These are phyloP conservation scores for Corydoras sp. DNA, from an alignment of 2,113 vertebrate genomes.

Conservation along the genomic window DNA sequence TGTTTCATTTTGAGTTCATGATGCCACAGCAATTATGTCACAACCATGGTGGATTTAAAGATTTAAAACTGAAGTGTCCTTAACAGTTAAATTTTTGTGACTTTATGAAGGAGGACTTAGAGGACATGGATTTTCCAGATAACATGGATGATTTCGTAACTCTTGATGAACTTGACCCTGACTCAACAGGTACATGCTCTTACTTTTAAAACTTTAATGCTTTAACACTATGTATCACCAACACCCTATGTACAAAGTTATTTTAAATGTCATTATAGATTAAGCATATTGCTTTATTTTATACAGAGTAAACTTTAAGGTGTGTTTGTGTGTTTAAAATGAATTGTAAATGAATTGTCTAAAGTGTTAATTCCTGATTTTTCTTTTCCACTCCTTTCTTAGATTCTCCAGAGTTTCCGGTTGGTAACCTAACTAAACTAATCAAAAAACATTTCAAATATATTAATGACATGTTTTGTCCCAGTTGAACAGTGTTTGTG, in stretches of 20 bases:
- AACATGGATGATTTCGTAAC: slow-evolving; percentile 80
- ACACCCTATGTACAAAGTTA: no score
- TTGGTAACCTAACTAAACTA: background rate
- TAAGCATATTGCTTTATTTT: no score
- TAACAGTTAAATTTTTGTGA: background rate
- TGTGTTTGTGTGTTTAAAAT: background rate
- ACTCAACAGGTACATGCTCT: slow-evolving; percentile 13
- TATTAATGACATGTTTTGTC: no score
- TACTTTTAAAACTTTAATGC: background rate
- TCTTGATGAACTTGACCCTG: slow-evolving; percentile 70
- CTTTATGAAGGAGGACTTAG: slow-evolving; percentile 36
- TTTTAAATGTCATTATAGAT: no score
- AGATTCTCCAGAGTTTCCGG: slow-evolving; percentile 26
- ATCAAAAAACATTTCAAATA: background rate
- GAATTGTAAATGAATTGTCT: background rate
- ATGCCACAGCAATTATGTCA: no score
- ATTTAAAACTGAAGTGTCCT: no score
- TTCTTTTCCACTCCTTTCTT: background rate
- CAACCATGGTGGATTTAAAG: no score
- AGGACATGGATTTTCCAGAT: slow-evolving; percentile 62
- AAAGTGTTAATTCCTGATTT: background rate
- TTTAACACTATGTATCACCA: no score
- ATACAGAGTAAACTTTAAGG: background rate
- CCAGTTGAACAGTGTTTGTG: background rate
- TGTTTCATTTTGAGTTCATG: no score